phyloP scores from a whole-genome alignment of 2,113 vertebrate species.

The Carassius gibelio region DNA sequence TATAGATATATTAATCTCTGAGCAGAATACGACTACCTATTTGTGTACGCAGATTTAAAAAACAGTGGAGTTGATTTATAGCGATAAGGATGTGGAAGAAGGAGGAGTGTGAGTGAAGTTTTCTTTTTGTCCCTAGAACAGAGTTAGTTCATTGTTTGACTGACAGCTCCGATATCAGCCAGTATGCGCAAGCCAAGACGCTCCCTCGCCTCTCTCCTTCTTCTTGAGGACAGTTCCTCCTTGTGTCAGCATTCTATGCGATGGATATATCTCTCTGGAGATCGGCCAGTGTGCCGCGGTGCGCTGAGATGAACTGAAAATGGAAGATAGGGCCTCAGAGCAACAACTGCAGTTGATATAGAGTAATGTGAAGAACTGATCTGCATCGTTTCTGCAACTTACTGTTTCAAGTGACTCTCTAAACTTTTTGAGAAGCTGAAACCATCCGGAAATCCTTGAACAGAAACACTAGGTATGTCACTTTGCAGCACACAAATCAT shows the following conservation, averaged over 20 bases:
- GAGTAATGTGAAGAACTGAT: conserved; percentile 29
- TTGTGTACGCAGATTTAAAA: neutral
- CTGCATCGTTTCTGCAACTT: conserved; percentile 1
- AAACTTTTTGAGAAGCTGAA: conserved; percentile 33
- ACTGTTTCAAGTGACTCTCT: neutral
- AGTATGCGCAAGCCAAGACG: conserved; percentile 13
- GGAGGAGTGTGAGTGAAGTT: conserved; percentile 24
- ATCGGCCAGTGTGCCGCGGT: conserved; percentile 38
- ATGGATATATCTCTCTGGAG: conserved; percentile 46
- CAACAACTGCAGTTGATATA: conserved; percentile 20
- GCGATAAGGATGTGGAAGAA: conserved; percentile 13
- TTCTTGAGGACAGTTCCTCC: conserved; percentile 44
- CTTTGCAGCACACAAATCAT: neutral
- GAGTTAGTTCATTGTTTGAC: conserved; percentile 41
- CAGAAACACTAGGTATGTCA: neutral
- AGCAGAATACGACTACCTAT: neutral
- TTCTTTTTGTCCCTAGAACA: conserved; percentile 39
- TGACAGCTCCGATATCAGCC: conserved; percentile 48
- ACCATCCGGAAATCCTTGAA: conserved; percentile 4
- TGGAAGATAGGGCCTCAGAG: conserved; percentile 40
- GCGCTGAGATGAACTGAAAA: conserved; percentile 42
- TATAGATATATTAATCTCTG: neutral
- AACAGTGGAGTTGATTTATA: conserved; percentile 6
- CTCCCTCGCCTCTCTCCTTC: conserved; percentile 31
- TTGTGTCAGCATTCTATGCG: conserved; percentile 53